Evolutionary conservation across 2,888 invertebrate species (phyloP).

Genomic region (Polia nebulosa): DNA sequence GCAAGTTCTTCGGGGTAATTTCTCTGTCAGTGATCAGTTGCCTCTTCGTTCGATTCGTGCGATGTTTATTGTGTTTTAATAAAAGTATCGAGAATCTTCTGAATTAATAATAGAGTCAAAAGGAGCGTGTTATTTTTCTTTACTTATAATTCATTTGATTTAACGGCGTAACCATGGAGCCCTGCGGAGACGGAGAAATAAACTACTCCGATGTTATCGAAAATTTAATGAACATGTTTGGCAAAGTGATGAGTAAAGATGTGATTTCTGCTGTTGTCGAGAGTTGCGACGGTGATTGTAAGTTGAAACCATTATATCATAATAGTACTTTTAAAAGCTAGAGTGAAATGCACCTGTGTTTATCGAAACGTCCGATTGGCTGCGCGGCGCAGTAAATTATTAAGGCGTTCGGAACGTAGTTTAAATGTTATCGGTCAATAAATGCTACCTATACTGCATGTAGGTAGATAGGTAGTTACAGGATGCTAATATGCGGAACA

Average conservation of each 20-base stretch:
- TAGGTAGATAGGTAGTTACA: constrained; percentile 28
- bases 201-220: constrained; percentile 73
- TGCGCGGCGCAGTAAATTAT: constrained; percentile 49
- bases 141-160: constrained; percentile 3
- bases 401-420: constrained; percentile 20
- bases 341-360: constrained; percentile 18
- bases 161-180: constrained; percentile 50
- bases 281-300: constrained; percentile 83
- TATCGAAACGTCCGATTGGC: constrained; percentile 25
- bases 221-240: constrained; percentile 79
- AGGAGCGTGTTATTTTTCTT: background rate
- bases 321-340: constrained; percentile 3
- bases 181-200: constrained; percentile 46
- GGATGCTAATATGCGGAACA: constrained; percentile 43
- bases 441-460: constrained; percentile 27
- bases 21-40: too few species aligned
- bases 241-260: constrained; percentile 76
- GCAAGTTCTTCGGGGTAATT: too few species aligned
- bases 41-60: too few species aligned
- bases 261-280: constrained; percentile 81
- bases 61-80: constrained; percentile 2
- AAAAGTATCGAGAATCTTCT: constrained; percentile 1
- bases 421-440: constrained; percentile 50
- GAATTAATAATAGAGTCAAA: background rate
- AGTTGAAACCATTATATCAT: constrained; percentile 70